Evolutionary conservation across 1,140 invertebrate genomes (phyloP).

Genomic region (Thrips palmi): DNA sequence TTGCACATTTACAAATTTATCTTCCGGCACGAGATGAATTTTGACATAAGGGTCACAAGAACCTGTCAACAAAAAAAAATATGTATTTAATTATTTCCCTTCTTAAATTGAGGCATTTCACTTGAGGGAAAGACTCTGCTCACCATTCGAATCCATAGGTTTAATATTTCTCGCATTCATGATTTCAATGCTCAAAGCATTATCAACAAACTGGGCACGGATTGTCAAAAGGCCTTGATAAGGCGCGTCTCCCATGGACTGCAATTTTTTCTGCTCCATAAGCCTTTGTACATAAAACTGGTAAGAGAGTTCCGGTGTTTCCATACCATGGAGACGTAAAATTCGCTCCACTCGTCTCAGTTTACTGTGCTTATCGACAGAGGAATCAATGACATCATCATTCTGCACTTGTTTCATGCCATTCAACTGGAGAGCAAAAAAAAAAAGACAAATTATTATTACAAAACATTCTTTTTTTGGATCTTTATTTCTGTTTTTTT

Average conservation of each 20-base stretch:
- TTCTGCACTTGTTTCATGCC: too few relatives aligned
- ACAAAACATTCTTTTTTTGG: too few relatives aligned
- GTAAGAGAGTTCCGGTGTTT: constrained; percentile 74
- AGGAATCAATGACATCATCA: too few relatives aligned
- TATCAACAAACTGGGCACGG: constrained; percentile 15
- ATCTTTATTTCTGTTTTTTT: too few relatives aligned
- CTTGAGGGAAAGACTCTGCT: constrained; percentile 14
- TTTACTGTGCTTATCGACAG: too few relatives aligned
- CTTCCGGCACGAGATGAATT: constrained; percentile 64
- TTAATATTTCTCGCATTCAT: constrained; percentile 78
- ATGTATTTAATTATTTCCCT: neutral
- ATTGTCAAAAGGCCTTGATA: constrained; percentile 22
- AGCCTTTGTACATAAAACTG: constrained; percentile 58
- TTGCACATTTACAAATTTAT: constrained; percentile 52
- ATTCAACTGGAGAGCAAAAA: too few relatives aligned
- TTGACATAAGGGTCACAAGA: constrained; percentile 83
- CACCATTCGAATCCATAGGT: constrained; percentile 75
- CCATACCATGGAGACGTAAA: constrained; percentile 62
- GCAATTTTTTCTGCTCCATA: constrained; percentile 46
- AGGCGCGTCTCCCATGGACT: constrained; percentile 33
- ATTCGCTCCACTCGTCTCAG: constrained; percentile 46
- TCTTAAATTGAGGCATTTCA: neutral
- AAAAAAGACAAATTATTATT: too few relatives aligned
- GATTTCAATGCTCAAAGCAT: constrained; percentile 48
- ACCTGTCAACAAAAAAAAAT: constrained; percentile 25